These are phyloP conservation scores for Empis livida DNA, from an alignment of 2,888 invertebrate species.

Conservation along the genomic window DNA sequence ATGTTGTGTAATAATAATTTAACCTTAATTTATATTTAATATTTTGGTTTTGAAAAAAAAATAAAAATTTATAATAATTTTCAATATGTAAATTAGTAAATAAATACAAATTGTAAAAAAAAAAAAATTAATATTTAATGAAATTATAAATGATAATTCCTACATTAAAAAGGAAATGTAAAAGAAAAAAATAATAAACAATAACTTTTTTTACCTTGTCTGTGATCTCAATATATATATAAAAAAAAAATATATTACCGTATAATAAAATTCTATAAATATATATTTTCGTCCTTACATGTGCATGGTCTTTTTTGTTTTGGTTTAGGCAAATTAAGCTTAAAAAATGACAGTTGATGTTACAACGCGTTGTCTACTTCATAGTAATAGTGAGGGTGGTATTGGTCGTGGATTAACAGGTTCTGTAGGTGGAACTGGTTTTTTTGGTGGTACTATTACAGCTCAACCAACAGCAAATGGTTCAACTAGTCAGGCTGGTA, in stretches of 20 bases:
- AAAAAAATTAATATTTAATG: too few relatives aligned
- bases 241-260: background rate
- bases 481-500: background rate
- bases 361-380: slow-evolving; percentile 20
- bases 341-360: slow-evolving; percentile 21
- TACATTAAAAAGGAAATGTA: too few relatives aligned
- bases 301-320: too few relatives aligned
- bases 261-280: background rate
- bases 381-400: slow-evolving; percentile 11
- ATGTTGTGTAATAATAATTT: too few relatives aligned
- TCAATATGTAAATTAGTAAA: too few relatives aligned
- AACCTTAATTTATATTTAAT: too few relatives aligned
- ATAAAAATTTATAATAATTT: too few relatives aligned
- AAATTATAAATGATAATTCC: too few relatives aligned
- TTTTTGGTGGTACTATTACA: background rate
- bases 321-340: background rate
- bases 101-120: too few relatives aligned
- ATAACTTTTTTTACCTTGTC: background rate
- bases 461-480: background rate
- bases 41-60: too few relatives aligned
- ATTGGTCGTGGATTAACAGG: background rate
- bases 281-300: background rate
- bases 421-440: background rate
- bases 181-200: background rate
- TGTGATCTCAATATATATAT: background rate